Evolutionary conservation across 2,113 vertebrate species (phyloP).

Genomic region (Mungos mungo): DNA sequence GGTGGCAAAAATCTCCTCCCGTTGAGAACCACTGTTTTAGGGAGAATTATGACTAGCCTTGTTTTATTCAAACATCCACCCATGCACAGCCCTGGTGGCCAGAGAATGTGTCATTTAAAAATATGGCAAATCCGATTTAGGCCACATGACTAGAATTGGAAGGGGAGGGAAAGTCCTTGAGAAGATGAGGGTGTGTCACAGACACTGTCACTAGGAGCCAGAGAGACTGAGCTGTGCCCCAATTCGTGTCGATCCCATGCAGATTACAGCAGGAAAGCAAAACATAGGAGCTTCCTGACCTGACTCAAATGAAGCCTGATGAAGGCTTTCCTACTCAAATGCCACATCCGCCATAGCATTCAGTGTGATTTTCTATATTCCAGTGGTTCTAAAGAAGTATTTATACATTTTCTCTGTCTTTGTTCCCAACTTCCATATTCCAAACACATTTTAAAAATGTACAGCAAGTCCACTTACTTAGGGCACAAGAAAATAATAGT

Average conservation of each 20-base stretch:
- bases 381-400: not conserved
- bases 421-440: not conserved
- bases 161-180: not conserved
- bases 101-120: not conserved
- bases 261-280: not conserved
- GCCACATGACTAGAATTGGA: not conserved
- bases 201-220: not conserved
- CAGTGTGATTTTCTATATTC: not conserved
- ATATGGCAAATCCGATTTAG: not conserved
- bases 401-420: not conserved
- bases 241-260: not conserved
- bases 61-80: not conserved
- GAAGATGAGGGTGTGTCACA: not conserved
- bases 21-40: not conserved
- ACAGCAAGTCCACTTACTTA: not conserved
- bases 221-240: not conserved
- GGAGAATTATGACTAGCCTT: not conserved
- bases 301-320: not conserved
- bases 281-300: not conserved
- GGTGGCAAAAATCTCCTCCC: not conserved
- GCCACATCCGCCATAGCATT: not conserved
- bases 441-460: not conserved
- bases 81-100: not conserved
- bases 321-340: not conserved
- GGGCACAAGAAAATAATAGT: not conserved